Conservation (phyloP, 2,888 invertebrate species). For the Rhimphoctona megacephalus region DNA sequence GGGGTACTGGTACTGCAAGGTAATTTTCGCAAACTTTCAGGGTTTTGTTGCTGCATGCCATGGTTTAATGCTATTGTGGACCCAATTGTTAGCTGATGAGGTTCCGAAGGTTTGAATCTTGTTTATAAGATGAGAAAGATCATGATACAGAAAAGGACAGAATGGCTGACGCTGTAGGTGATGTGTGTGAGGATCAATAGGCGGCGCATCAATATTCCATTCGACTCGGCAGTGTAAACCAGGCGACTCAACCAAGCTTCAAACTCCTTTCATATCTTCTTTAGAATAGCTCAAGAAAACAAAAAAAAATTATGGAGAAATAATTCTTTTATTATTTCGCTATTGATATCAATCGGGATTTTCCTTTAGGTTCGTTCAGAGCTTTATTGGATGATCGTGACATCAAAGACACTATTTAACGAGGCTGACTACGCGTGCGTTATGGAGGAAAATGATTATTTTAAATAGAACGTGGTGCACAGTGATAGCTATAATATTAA, state of each 20-base stretch:
- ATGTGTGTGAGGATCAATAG: conserved; percentile 37
- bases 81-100: conserved; percentile 72
- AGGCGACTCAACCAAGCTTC: not conserved
- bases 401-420: not conserved
- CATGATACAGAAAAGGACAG: conserved; percentile 39
- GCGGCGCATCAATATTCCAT: not conserved
- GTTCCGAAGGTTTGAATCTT: conserved; percentile 47
- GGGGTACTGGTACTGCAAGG: too few species aligned
- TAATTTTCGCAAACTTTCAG: not conserved
- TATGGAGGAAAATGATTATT: conserved; percentile 1
- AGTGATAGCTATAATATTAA: conserved; percentile 3
- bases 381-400: not conserved
- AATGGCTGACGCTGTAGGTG: conserved; percentile 38
- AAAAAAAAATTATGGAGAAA: not conserved
- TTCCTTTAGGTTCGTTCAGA: not conserved
- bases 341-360: not conserved
- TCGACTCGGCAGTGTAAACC: not conserved
- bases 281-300: not conserved
- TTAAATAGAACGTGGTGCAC: conserved; percentile 11
- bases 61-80: not conserved
- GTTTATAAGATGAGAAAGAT: conserved; percentile 60
- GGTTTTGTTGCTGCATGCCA: not conserved
- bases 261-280: not conserved
- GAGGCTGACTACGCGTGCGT: not conserved
- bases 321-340: not conserved